Percentiles rank a stretch among this genome's conserved stretches.
Conservation (phyloP, 1,140 invertebrate genomes). For the Homalodisca vitripennis region DNA sequence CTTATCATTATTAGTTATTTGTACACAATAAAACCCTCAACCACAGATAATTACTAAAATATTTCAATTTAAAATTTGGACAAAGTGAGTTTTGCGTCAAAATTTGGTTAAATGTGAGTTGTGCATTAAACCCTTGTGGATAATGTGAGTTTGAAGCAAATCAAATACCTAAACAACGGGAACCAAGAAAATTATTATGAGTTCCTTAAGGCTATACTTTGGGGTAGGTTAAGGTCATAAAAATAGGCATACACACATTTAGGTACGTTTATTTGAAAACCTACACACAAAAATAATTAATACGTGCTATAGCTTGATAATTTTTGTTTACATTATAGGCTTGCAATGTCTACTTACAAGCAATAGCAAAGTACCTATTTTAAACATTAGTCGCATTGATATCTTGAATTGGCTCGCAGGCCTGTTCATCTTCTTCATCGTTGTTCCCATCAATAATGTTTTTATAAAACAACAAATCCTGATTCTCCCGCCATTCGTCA, state of each 20-base stretch:
- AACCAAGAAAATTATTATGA: background rate
- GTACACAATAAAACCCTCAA: background rate
- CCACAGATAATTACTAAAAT: background rate
- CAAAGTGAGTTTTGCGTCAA: background rate
- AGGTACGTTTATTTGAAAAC: too few relatives aligned
- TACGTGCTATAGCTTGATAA: background rate
- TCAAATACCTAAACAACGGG: background rate
- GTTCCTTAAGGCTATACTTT: background rate
- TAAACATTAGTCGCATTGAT: background rate
- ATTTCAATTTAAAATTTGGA: background rate
- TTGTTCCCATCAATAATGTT: background rate
- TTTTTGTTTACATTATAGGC: background rate
- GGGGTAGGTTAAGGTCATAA: background rate
- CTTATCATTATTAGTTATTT: background rate
- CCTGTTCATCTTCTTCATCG: background rate
- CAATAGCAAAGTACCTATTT: background rate
- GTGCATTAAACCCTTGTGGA: background rate
- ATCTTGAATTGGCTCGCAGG: background rate
- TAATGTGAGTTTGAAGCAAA: background rate
- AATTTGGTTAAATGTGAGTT: background rate
- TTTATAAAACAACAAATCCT: background rate
- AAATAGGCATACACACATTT: too few relatives aligned
- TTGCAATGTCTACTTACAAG: background rate
- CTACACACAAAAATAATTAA: background rate
- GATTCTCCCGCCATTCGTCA: constrained; percentile 19